Conservation (phyloP, 2,888 invertebrate genomes). For the Linnaemya tessellans region DNA sequence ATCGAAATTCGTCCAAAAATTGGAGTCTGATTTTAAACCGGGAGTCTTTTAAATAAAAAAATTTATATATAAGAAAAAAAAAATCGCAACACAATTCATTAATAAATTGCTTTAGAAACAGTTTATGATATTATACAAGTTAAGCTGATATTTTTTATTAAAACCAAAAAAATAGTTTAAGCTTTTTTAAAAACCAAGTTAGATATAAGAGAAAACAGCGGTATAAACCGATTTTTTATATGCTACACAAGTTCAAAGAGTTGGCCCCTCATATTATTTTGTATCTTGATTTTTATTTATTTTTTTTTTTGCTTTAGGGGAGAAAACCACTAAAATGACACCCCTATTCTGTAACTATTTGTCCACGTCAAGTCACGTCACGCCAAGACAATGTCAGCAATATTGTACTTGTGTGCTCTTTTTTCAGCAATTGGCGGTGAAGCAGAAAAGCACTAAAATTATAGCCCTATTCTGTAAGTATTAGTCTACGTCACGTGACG, state of each 20-base stretch:
- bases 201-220: conserved; percentile 20
- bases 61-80: neutral
- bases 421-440: too few species aligned
- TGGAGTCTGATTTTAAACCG: conserved; percentile 79
- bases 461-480: too few species aligned
- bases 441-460: too few species aligned
- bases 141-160: conserved; percentile 55
- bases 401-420: too few species aligned
- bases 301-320: too few species aligned
- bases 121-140: conserved; percentile 21
- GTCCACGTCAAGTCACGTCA: too few species aligned
- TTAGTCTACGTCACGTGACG: too few species aligned
- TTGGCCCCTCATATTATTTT: neutral
- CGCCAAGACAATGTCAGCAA: too few species aligned
- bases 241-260: neutral
- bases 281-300: too few species aligned
- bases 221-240: conserved; percentile 19
- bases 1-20: conserved; percentile 83
- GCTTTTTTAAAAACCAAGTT: conserved; percentile 45
- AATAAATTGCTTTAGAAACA: conserved; percentile 24
- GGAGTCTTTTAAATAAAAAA: conserved; percentile 45
- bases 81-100: conserved; percentile 21
- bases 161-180: conserved; percentile 37
- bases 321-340: too few species aligned
- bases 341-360: too few species aligned